phyloP scores from a whole-genome alignment of 2,113 vertebrate genomes.

The Mastomys coucha region DNA sequence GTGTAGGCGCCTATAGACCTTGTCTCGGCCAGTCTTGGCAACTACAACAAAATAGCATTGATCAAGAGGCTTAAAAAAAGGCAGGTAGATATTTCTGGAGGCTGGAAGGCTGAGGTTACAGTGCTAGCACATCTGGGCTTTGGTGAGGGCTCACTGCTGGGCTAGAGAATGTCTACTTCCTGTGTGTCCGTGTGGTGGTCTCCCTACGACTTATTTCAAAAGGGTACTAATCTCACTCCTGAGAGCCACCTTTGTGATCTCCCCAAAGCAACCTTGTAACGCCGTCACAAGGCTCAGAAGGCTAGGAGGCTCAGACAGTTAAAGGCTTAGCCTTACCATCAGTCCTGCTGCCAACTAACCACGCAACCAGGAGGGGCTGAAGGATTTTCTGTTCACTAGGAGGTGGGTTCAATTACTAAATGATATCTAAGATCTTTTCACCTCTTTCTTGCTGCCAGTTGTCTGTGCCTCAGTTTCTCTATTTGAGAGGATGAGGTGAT shows the following conservation, averaged over 20 bases:
- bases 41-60: background rate
- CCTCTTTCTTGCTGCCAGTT: background rate
- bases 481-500: background rate
- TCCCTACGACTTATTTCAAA: background rate
- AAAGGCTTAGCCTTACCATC: background rate
- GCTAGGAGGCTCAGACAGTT: background rate
- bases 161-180: background rate
- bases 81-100: background rate
- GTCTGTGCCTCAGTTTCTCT: constrained; percentile 32
- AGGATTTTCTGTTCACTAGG: background rate
- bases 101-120: background rate
- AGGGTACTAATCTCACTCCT: background rate
- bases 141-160: background rate
- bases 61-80: background rate
- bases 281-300: no score
- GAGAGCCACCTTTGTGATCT: background rate
- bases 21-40: background rate
- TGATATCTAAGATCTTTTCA: background rate
- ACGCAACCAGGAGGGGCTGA: background rate
- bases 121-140: background rate
- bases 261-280: background rate
- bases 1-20: background rate
- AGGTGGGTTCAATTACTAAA: background rate
- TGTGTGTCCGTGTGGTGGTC: background rate
- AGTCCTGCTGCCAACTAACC: background rate